phyloP scores from a whole-genome alignment of 1,140 invertebrate genomes.

The Pseudoatta argentina region DNA sequence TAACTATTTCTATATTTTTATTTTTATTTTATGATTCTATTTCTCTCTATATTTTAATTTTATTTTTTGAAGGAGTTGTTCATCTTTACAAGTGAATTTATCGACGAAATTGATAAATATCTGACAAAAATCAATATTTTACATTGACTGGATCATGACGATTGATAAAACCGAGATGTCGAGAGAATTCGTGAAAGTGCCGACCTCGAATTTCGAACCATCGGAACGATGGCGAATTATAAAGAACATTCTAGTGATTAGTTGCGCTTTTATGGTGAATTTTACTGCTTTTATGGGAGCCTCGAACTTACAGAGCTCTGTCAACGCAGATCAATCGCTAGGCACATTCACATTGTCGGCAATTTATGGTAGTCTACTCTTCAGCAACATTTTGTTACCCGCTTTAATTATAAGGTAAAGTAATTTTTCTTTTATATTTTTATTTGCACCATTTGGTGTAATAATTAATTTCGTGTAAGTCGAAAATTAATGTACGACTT shows the following conservation, averaged over 20 bases:
- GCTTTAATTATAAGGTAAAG: constrained; percentile 90
- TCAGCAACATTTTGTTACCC: constrained; percentile 94
- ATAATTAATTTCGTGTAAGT: not conserved
- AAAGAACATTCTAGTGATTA: constrained; percentile 91
- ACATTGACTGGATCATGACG: constrained; percentile 42
- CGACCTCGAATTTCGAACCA: constrained; percentile 78
- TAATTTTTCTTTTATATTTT: not conserved
- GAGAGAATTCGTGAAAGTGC: constrained; percentile 75
- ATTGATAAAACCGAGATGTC: constrained; percentile 29
- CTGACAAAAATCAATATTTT: not conserved
- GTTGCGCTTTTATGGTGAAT: constrained; percentile 92
- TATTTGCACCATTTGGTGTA: not conserved
- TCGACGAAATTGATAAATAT: not conserved
- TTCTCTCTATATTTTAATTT: not conserved
- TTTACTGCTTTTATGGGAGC: constrained; percentile 94
- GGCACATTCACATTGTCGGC: constrained; percentile 91
- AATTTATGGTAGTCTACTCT: constrained; percentile 92
- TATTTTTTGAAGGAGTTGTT: not conserved
- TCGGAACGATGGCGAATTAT: constrained; percentile 90
- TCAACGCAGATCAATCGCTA: constrained; percentile 89
- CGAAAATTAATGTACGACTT: not conserved
- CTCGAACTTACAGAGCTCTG: constrained; percentile 92
- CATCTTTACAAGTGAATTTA: not conserved
- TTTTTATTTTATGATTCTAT: too few relatives aligned
- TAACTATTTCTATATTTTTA: not conserved